Percentiles rank a stretch among this genome's conserved stretches.
Evolutionary conservation across 2,797 vertebrate species (phyloP).

Genomic region (Menidia menidia): DNA sequence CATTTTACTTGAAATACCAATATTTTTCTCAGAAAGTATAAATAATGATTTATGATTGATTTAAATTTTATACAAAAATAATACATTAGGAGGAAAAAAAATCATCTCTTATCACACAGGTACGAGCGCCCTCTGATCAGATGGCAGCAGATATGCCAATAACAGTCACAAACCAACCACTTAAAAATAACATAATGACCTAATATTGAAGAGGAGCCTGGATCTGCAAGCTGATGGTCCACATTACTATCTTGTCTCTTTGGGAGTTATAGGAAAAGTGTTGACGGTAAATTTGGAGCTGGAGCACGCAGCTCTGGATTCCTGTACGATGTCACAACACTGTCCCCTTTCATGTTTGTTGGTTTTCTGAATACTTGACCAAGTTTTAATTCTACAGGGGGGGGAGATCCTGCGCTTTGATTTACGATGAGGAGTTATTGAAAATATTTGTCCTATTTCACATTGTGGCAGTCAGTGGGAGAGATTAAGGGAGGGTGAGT

Average conservation of each 20-base stretch:
- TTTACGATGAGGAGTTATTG: conserved; percentile 66
- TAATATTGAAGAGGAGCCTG: conserved; percentile 78
- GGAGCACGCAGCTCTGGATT: conserved; percentile 47
- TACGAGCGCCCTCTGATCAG: conserved; percentile 76
- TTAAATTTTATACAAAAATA: conserved; percentile 90
- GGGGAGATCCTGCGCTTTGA: conserved; percentile 8
- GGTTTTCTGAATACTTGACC: conserved; percentile 68
- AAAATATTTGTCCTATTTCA: conserved; percentile 68
- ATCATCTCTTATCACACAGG: conserved; percentile 75
- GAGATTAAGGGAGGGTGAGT: conserved; percentile 54
- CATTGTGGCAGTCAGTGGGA: conserved; percentile 59
- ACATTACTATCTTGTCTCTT: background rate
- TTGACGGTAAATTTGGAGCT: conserved; percentile 17
- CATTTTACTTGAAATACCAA: conserved; percentile 85
- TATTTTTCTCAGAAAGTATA: conserved; percentile 86
- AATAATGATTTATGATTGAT: conserved; percentile 88
- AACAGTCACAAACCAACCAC: conserved; percentile 77
- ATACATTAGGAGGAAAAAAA: conserved; percentile 81
- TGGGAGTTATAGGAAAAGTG: background rate
- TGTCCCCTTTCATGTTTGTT: conserved; percentile 62
- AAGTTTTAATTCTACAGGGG: conserved; percentile 53
- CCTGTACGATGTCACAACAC: conserved; percentile 69
- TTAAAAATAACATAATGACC: conserved; percentile 79
- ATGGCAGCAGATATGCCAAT: conserved; percentile 75
- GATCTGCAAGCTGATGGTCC: conserved; percentile 44